phyloP scores from a whole-genome alignment of 2,797 vertebrate genomes.

The Sternarchorhynchus goeldii region DNA sequence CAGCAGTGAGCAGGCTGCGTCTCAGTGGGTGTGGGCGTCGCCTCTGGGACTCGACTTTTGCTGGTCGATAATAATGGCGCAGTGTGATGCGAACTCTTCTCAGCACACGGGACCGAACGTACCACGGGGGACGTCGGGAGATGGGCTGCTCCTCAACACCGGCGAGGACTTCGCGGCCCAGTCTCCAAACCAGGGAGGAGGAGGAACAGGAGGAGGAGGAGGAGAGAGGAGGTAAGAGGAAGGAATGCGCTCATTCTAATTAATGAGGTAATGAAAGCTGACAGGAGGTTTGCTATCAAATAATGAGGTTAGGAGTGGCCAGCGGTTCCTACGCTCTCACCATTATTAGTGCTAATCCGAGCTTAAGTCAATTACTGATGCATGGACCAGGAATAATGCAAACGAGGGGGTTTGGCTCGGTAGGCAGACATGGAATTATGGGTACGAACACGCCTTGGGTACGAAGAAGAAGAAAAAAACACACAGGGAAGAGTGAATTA shows the following conservation, averaged over 20 bases:
- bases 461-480: not conserved
- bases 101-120: slow-evolving; percentile 41
- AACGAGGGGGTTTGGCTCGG: slow-evolving; percentile 67
- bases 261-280: slow-evolving; percentile 71
- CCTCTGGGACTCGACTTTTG: slow-evolving; percentile 36
- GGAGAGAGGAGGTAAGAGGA: slow-evolving; percentile 40
- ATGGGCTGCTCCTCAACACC: slow-evolving; percentile 44
- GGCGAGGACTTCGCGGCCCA: slow-evolving; percentile 43
- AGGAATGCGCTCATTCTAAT: slow-evolving; percentile 68
- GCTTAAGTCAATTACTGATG: slow-evolving; percentile 80
- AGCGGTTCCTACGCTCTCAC: slow-evolving; percentile 73
- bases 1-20: slow-evolving; percentile 21
- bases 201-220: slow-evolving; percentile 22
- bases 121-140: not conserved
- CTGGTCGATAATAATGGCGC: slow-evolving; percentile 46
- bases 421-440: slow-evolving; percentile 41
- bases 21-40: slow-evolving; percentile 46
- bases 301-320: slow-evolving; percentile 79
- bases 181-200: slow-evolving; percentile 22
- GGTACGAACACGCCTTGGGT: not conserved
- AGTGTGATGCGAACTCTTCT: slow-evolving; percentile 39
- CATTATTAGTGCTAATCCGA: slow-evolving; percentile 78
- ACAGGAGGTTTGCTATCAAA: slow-evolving; percentile 78
- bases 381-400: slow-evolving; percentile 70
- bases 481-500: not conserved